Conservation (phyloP, 1,140 invertebrate species). For the Drosophila ambigua region DNA sequence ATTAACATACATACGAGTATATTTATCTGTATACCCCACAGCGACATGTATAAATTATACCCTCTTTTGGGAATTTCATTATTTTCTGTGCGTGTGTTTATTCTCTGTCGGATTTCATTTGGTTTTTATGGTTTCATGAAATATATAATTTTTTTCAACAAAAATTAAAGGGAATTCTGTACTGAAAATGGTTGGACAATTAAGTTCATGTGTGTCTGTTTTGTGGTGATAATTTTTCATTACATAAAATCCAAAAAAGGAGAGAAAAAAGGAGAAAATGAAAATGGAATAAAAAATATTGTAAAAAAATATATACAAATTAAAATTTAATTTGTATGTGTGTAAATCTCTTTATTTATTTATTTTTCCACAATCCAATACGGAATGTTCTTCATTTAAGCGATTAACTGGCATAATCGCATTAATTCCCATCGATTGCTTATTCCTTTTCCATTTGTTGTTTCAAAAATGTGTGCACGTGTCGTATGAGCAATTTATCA, state of each 20-base stretch:
- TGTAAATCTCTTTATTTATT: conserved; percentile 1
- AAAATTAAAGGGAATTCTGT: too few relatives aligned
- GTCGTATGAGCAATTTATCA: conserved; percentile 3
- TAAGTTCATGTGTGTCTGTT: too few relatives aligned
- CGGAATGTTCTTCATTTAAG: too few relatives aligned
- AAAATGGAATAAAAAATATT: too few relatives aligned
- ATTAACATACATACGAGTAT: conserved; percentile 4
- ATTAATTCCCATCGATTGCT: conserved; percentile 23
- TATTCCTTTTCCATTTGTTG: not conserved
- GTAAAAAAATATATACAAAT: not conserved
- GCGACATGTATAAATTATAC: conserved; percentile 22
- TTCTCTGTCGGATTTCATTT: conserved; percentile 24
- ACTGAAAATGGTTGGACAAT: too few relatives aligned
- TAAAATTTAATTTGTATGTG: conserved; percentile 32
- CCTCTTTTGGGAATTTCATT: conserved; percentile 32
- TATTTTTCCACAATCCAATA: too few relatives aligned
- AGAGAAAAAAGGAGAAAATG: too few relatives aligned
- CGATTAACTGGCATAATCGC: conserved; percentile 28
- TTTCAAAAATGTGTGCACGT: not conserved
- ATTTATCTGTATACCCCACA: not conserved
- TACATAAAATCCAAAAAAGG: too few relatives aligned
- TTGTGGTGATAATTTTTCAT: too few relatives aligned
- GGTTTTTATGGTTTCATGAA: not conserved
- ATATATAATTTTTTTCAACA: conserved; percentile 38
- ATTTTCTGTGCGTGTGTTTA: conserved; percentile 16